Base-by-base conservation (phyloP, 2,797 vertebrate genomes). In the Darevskia mixta region DNA sequence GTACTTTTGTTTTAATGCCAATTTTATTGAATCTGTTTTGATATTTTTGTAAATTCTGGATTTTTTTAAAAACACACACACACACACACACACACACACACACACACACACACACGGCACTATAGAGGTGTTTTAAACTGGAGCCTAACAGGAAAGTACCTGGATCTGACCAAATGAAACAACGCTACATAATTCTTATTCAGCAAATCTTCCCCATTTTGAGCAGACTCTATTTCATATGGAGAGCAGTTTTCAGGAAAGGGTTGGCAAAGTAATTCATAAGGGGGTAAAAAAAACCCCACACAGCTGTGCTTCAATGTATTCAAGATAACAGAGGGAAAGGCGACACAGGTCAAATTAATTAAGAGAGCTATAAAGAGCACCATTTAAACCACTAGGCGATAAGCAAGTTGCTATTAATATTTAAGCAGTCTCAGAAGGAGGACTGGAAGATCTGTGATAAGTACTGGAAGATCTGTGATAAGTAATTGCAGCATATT, bases 321-420 rank as follows among this genome's bases (percentile, higher is more conserved):
- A 25, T 3, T 85, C 69, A 88, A 91, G 17, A 29, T 29, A 78
- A 85, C 9, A 73, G 83, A 76, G 64, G 35, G 76, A 84, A 20
- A 78, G 72, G n/a, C 18, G 87, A 55, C 27, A 92, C 88, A 90
- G 55, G 82, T 89, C 85, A 88, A 38, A 38, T 58, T 83, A 91
- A 92, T 89, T 92, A 89, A 27, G 90, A 55, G 89, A 84, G 55
- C 29, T 61, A 80, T 58, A 69, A 92, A 93, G 79, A 81, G 75
- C 77, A 88, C 49, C 20, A 7, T 84, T 83, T 89, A 89, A 82
- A 64, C 41, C 84, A 86, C 85, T 87, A 88, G 89, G 58, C 23
- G 7, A 8, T 91, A 89, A 92, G 55, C 86, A 90, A 38, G 80
- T 72, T 61, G 25, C 61, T 79, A 69, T 85, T 84, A 92, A 85